Conservation (phyloP, 2,888 invertebrate species). For the Pachymerium ferrugineum region DNA sequence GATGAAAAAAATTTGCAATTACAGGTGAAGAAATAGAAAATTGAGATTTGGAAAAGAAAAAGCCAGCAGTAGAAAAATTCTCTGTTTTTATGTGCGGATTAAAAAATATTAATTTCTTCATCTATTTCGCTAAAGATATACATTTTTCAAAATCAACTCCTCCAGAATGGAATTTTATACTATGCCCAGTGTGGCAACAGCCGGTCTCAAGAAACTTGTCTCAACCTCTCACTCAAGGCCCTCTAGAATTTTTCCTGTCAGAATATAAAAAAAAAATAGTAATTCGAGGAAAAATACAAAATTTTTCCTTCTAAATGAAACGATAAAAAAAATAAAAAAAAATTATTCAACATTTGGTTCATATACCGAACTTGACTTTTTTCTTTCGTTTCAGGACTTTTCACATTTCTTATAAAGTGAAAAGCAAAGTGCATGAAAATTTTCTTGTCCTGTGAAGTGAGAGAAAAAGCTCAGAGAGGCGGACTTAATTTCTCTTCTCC, state of each 20-base stretch:
- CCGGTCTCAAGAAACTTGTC: slow-evolving; percentile 3
- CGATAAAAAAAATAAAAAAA: not conserved
- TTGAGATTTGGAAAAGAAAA: not conserved
- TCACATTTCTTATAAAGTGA: slow-evolving; percentile 4
- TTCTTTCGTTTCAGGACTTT: not conserved
- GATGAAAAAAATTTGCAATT: not conserved
- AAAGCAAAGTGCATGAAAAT: slow-evolving; percentile 13
- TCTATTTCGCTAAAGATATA: too few species aligned
- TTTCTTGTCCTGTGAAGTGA: slow-evolving; percentile 1
- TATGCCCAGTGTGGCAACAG: slow-evolving; percentile 4
- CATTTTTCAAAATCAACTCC: not conserved
- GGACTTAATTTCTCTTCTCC: slow-evolving; percentile 15
- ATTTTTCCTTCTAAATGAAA: too few species aligned
- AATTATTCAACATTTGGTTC: not conserved
- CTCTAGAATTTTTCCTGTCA: slow-evolving; percentile 1
- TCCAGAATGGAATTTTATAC: not conserved
- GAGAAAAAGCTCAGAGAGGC: slow-evolving; percentile 2
- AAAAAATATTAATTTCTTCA: too few species aligned
- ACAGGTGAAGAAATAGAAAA: not conserved
- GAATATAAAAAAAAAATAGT: not conserved
- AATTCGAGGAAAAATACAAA: not conserved
- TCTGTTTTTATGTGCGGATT: too few species aligned
- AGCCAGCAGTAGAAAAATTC: too few species aligned
- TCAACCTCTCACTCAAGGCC: slow-evolving; percentile 11
- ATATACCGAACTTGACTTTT: not conserved